Evolutionary conservation across 2,888 invertebrate genomes (phyloP), one percentile per base, ranked within the genome.

Genomic region (Hypselothyrea guttata): DNA sequence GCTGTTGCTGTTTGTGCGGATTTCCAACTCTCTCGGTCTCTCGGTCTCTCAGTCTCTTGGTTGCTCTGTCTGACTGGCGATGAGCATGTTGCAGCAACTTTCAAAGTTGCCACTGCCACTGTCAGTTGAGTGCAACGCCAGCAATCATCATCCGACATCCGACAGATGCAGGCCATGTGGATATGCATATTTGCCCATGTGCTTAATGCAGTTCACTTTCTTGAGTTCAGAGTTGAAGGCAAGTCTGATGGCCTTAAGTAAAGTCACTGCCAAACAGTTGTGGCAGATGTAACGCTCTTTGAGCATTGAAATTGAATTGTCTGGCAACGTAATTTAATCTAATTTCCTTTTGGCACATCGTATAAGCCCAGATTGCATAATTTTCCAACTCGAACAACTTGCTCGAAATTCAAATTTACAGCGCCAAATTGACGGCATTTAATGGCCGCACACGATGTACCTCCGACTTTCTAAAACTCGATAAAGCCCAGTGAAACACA

Each of bases 401-500:
- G 46, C 22, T 22, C 2, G 22, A 2, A 22, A 72, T 79, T 78
- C 59, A 59, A 53, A 4, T 60, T 70, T 63, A 46, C 57, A 45
- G 54, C 52, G 37, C 53, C 16, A 57, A 56, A 55, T 70, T 75
- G 66, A 75, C 60, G 69, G 33, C 61, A 61, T 44, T 71, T 57
- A 57, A 66, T 72, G 57, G 55, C 72, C 60, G 46, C 68, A 75
- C 68, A 55, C 52, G 22, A 13, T 12, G 34, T 45, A 35, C 34
- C 45, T 40, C 18, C 31, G 64, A 79, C 83, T 77, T 77, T 77
- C 77, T 71, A 83, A 75, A 78, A 46, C 33, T 8, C 37, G 16
- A 34, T 48, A 31, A 37, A 18, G 27, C 30, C 7, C 33, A 33
- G 7, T 34, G 11, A 47, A 42, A 44, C 9, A 8, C 64, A 53